These are phyloP conservation scores for Mus spicilegus DNA, from an alignment of 2,113 vertebrate genomes.

Conservation along the genomic window DNA sequence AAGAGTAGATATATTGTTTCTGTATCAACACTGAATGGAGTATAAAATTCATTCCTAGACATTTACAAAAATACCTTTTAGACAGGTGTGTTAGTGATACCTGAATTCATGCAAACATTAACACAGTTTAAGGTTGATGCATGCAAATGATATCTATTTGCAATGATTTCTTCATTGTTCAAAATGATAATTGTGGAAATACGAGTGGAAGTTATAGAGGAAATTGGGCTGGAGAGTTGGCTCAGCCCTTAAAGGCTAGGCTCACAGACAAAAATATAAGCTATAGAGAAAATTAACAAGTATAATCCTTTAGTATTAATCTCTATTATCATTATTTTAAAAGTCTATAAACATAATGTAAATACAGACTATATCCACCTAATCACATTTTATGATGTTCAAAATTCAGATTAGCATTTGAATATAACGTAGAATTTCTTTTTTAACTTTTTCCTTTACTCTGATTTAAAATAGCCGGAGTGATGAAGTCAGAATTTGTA, in stretches of 20 bases:
- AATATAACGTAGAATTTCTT: constrained; percentile 17
- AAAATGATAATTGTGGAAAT: background rate
- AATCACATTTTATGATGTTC: background rate
- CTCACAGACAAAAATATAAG: background rate
- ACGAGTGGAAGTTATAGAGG: background rate
- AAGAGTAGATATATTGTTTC: constrained; percentile 1
- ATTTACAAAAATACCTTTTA: background rate
- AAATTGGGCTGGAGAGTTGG: too few relatives aligned
- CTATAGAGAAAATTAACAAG: background rate
- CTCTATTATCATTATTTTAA: background rate
- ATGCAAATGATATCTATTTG: background rate
- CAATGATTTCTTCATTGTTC: background rate
- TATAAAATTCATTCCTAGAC: background rate
- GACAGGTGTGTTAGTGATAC: background rate
- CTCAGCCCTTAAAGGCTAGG: too few relatives aligned
- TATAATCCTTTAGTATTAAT: background rate
- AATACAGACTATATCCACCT: background rate
- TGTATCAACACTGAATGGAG: background rate
- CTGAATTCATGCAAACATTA: background rate
- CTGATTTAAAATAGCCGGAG: background rate
- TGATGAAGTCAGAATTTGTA: constrained; percentile 21
- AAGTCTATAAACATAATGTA: background rate
- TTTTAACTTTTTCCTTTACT: constrained; percentile 5
- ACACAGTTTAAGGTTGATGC: background rate
- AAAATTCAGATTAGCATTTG: constrained; percentile 35